phyloP scores from a whole-genome alignment of 1,140 invertebrate genomes.

The Theocolax elegans region DNA sequence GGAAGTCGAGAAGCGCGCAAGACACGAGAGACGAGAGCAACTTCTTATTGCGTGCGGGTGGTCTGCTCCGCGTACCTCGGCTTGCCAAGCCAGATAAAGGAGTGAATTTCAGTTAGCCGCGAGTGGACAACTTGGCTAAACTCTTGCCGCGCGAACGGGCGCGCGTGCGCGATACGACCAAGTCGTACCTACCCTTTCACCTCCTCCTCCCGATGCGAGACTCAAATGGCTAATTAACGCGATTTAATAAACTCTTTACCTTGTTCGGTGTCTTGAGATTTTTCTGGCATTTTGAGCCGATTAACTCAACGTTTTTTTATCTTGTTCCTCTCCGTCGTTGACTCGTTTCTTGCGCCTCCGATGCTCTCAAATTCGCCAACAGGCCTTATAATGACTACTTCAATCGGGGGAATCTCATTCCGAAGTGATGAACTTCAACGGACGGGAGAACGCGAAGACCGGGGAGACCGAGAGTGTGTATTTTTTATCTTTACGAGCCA shows the following conservation, averaged over 20 bases:
- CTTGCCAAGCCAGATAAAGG: too few species aligned
- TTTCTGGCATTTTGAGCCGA: constrained; percentile 6
- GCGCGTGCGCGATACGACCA: too few species aligned
- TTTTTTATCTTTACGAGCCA: constrained; percentile 42
- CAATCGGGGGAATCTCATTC: not conserved
- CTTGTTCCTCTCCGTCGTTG: not conserved
- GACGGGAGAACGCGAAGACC: not conserved
- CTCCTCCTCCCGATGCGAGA: too few species aligned
- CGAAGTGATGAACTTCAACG: constrained; percentile 26
- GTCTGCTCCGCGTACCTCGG: too few species aligned
- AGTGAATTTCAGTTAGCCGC: too few species aligned
- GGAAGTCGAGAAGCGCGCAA: too few species aligned
- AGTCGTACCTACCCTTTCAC: too few species aligned
- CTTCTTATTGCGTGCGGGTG: constrained; percentile 60
- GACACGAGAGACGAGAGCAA: too few species aligned
- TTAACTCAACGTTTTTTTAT: constrained; percentile 11
- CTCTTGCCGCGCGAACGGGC: too few species aligned
- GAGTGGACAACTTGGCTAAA: too few species aligned
- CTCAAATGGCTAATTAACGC: constrained; percentile 24
- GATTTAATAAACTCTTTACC: constrained; percentile 25
- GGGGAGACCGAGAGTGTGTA: not conserved
- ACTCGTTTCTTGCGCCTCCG: not conserved
- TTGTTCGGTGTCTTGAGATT: not conserved
- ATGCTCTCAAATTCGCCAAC: constrained; percentile 14
- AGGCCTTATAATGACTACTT: constrained; percentile 16